These are phyloP conservation scores for Eilema griseolum DNA, from an alignment of 2,888 invertebrate species.

Conservation along the genomic window DNA sequence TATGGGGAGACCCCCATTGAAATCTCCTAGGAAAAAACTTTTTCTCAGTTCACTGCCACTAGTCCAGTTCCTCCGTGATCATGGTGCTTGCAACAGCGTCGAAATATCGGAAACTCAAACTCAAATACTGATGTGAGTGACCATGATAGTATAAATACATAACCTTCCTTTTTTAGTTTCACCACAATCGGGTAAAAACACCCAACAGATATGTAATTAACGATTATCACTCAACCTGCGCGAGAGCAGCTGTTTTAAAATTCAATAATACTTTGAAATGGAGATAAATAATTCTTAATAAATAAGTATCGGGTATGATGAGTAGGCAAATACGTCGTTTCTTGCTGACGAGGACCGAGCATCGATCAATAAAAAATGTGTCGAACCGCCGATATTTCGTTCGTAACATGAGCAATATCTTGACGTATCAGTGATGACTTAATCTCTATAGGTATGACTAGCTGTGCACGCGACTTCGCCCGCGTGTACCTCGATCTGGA, in stretches of 20 bases:
- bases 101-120: too few relatives aligned
- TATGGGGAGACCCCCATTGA: too few relatives aligned
- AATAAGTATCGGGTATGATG: conserved; percentile 19
- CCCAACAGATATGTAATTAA: background rate
- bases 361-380: conserved; percentile 23
- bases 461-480: too few relatives aligned
- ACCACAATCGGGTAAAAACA: too few relatives aligned
- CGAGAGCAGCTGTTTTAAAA: conserved; percentile 16
- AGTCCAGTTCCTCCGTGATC: too few relatives aligned
- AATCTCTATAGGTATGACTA: conserved; percentile 24
- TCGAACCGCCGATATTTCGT: conserved; percentile 21
- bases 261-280: conserved; percentile 11
- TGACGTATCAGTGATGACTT: conserved; percentile 27
- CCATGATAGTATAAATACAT: too few relatives aligned
- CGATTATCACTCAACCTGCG: conserved; percentile 12
- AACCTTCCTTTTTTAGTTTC: too few relatives aligned
- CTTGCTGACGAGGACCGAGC: conserved; percentile 16
- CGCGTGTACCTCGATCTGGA: too few relatives aligned
- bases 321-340: conserved; percentile 19
- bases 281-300: conserved; percentile 16
- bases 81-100: too few relatives aligned
- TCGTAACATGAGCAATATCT: conserved; percentile 19
- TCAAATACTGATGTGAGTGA: too few relatives aligned
- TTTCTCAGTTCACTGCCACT: too few relatives aligned
- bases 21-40: too few relatives aligned